Percentiles rank a stretch among this genome's conserved stretches.
Conservation (phyloP, 2,888 invertebrate species). For the Muschampia plurimacula region DNA sequence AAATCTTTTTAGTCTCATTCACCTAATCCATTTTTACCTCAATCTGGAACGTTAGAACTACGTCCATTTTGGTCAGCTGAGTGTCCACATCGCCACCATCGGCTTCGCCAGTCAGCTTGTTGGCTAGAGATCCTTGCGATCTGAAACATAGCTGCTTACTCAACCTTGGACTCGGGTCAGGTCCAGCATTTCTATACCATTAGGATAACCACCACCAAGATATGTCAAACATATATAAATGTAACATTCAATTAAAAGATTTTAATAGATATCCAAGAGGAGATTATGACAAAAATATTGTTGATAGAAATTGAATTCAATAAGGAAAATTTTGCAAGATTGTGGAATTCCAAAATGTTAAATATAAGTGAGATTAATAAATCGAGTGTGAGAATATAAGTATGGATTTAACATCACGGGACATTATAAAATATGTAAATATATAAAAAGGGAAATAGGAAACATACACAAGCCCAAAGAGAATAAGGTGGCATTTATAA, state of each 20-base stretch:
- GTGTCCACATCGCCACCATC: constrained; percentile 98
- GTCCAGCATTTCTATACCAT: constrained; percentile 78
- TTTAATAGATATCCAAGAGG: neutral
- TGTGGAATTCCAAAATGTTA: neutral
- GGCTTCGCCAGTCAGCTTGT: constrained; percentile 97
- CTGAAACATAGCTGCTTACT: constrained; percentile 89
- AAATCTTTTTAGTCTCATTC: neutral
- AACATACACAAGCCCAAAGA: constrained; percentile 57
- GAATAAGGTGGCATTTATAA: constrained; percentile 69
- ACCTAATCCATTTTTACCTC: constrained; percentile 89
- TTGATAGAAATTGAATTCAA: neutral
- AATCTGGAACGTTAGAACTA: constrained; percentile 97
- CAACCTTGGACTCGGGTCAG: constrained; percentile 86
- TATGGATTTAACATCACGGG: neutral
- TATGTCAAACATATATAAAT: constrained; percentile 35
- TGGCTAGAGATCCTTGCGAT: constrained; percentile 95
- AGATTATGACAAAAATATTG: neutral
- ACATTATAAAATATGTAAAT: constrained; percentile 7
- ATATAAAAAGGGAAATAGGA: constrained; percentile 29
- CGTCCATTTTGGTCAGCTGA: constrained; percentile 98
- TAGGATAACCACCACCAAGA: constrained; percentile 58
- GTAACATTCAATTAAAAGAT: neutral
- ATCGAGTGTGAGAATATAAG: neutral
- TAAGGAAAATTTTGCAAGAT: neutral
- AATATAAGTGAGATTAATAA: neutral